Base-by-base conservation (phyloP, 1,140 invertebrate species). In the Dendrolimus punctatus region DNA sequence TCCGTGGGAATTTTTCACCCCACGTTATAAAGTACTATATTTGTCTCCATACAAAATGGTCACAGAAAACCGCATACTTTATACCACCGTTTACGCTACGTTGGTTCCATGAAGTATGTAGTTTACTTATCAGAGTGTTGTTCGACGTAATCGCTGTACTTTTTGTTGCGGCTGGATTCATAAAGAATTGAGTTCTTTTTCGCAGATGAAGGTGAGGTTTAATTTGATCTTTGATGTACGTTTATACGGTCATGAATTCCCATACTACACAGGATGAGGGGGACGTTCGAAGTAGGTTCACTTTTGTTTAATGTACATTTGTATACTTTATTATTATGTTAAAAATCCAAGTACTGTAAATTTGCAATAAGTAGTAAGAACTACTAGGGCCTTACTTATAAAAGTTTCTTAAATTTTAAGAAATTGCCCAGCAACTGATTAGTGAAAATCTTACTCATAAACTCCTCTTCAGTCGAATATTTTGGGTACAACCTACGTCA, bases 1-100 rank as follows among this genome's bases (percentile, higher is more conserved):
- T 23, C 53, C 79, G 81, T 85, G 81, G 73, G 81, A 85, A 85
- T 54, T 46, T 64, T 60, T 68, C 64, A 79, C 71, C 74, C 75
- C 67, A 52, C 61, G 39, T 55, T 58, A 76, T 78, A 71, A 80
- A 80, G 73, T 72, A 73, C 66, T 58, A 57, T 58, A 59, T 72
- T 68, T 54, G 48, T 52, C 52, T 56, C 51, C 51, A 10, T 55
- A 66, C 63, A 23, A 58, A 58, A 57, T 59, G 45, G 8, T 49
- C 59, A 53, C 60, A 73, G 79, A 80, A 77, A 80, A 68, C 55
- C 8, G 40, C 5, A 51, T 37, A 66, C 69, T 72, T 64, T 47
- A 66, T 76, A 62, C 72, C 73, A 73, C 62, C 66, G 59, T 72
- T 71, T 68, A 79, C 74, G 73, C 65, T 76, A 72, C 70, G 58